Base-by-base conservation (phyloP, 2,797 vertebrate species). In the Babyrousa celebensis region DNA sequence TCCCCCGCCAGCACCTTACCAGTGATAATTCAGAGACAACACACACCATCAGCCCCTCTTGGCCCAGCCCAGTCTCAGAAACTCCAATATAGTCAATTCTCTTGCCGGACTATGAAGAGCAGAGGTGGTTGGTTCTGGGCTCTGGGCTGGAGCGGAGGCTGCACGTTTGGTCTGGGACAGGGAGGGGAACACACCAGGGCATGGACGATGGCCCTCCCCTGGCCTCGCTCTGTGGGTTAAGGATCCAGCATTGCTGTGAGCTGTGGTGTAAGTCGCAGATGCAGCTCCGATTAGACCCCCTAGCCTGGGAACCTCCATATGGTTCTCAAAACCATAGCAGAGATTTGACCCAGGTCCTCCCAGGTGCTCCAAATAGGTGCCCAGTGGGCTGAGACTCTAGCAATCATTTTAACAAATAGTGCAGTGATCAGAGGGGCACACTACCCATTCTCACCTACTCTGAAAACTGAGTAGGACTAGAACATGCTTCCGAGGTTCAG, bases 371-470 rank as follows among this genome's bases (percentile, higher is more conserved):
- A 25, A 21, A 27, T 0, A 23, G 63, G n/a, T 25, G 68, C 21
- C 54, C 25, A 14, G 1, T 8, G 1, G 52, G 40, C 84, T 12
- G 12, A 77, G 65, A 56, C 48, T 23, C 60, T 6, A 32, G 40
- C 54, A 5, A 48, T 60, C 56, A 54, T 77, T 77, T 65, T 84
- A 74, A 95, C 10, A 29, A 79, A 48, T 0, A 83, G 75, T 0
- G 0, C n/a, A 67, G 43, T 1, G 9, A 62, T 60, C 67, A 71
- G 67, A 23, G 0, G 0, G 79, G 11, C 32, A 58, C 11, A n/a
- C 17, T 21, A 0, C 1, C 6, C 1, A 2, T 12, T 9, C 70
- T 87, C 62, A 40, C 6, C 48, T 58, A 21, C 48, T 80, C 70
- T 56, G 32, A 79, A 80, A 67, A 96, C 0, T 70, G 58, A 78